A percentile compares a stretch with the other conserved stretches of the same genome.
Evolutionary conservation across 2,888 invertebrate species (phyloP).

Genomic region (Rhagonycha fulva): DNA sequence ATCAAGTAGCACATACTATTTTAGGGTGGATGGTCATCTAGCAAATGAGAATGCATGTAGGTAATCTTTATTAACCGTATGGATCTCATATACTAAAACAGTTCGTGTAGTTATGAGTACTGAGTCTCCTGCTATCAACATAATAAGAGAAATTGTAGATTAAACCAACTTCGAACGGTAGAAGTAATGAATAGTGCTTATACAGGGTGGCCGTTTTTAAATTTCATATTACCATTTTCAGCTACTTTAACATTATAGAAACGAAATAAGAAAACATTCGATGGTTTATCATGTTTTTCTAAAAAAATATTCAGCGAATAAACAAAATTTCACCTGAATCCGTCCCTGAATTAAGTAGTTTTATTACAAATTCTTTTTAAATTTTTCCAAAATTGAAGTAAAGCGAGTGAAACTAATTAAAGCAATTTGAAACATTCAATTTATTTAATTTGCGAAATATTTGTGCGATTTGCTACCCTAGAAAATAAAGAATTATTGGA

Average conservation of each 20-base stretch:
- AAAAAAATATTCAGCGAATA: no score
- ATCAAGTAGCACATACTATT: background rate
- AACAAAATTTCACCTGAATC: no score
- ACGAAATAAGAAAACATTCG: no score
- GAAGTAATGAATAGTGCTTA: background rate
- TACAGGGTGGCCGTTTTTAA: background rate
- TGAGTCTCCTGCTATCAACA: background rate
- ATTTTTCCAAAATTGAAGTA: background rate
- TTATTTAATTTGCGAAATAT: background rate
- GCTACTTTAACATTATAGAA: no score
- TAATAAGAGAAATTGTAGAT: background rate
- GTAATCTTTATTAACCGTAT: conserved; percentile 12
- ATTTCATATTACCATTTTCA: no score
- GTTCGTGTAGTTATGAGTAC: background rate
- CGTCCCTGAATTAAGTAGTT: no score
- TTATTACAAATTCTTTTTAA: background rate
- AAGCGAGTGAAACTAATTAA: background rate
- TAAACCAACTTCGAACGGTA: background rate
- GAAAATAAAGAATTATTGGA: background rate
- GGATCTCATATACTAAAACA: background rate
- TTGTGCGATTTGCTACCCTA: background rate
- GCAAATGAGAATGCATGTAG: conserved; percentile 9
- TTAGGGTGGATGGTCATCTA: background rate
- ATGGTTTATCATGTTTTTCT: no score
- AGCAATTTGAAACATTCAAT: background rate